Conservation (phyloP, 2,888 invertebrate genomes). For the Villa cingulata region DNA sequence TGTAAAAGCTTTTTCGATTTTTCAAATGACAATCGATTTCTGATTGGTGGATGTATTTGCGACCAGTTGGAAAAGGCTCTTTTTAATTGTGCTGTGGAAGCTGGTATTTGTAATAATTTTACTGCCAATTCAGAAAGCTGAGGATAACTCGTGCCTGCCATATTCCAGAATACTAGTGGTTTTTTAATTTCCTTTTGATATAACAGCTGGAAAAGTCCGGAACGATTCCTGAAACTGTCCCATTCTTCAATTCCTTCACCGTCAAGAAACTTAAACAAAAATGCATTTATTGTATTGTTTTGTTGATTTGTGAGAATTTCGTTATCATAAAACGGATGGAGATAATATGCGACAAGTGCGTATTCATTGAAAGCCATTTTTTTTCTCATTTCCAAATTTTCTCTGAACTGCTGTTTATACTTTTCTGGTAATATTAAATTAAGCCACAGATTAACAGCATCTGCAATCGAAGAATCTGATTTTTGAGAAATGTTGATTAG, state of each 20-base stretch:
- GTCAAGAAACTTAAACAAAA: conserved; percentile 6
- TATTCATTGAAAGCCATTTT: neutral
- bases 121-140: conserved; percentile 19
- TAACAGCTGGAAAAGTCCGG: no score
- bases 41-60: neutral
- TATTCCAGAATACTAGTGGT: conserved; percentile 3
- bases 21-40: conserved; percentile 4
- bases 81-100: conserved; percentile 3
- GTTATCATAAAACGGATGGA: conserved; percentile 1
- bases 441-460: conserved; percentile 10
- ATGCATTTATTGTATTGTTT: conserved; percentile 1
- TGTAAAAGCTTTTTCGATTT: conserved; percentile 1
- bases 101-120: conserved; percentile 8
- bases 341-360: conserved; percentile 6
- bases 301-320: neutral
- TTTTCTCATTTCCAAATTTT: neutral
- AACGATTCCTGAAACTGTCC: no score
- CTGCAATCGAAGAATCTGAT: conserved; percentile 5
- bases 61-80: conserved; percentile 4
- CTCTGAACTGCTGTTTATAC: conserved; percentile 1
- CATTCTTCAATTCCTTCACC: neutral
- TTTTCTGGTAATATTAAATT: conserved; percentile 5
- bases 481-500: conserved; percentile 2
- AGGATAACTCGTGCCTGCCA: conserved; percentile 1
- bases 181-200: conserved; percentile 2